Conservation (phyloP, 2,113 vertebrate species). For the Ariopsis seemanni region DNA sequence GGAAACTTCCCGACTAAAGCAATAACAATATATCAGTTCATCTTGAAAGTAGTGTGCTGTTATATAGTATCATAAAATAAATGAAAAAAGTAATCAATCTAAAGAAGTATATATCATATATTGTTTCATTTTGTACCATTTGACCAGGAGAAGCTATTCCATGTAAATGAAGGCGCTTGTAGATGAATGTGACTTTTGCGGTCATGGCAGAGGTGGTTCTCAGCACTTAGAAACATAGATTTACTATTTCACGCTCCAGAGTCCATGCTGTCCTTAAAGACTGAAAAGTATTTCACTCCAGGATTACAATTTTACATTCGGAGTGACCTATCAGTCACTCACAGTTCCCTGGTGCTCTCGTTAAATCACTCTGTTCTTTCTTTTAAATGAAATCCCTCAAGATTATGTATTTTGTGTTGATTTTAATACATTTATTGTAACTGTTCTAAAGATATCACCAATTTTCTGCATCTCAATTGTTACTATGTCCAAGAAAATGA, state of each 20-base stretch:
- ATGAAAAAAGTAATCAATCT: not conserved
- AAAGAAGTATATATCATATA: not conserved
- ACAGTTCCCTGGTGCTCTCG: constrained; percentile 48
- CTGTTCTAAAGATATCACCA: constrained; percentile 30
- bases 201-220: constrained; percentile 67
- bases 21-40: not conserved
- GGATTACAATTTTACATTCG: constrained; percentile 73
- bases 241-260: constrained; percentile 77
- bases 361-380: constrained; percentile 51
- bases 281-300: constrained; percentile 71
- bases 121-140: constrained; percentile 19
- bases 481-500: not conserved
- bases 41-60: not conserved
- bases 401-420: constrained; percentile 53
- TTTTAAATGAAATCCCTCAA: constrained; percentile 59
- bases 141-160: constrained; percentile 56
- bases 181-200: constrained; percentile 65
- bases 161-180: constrained; percentile 70
- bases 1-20: not conserved
- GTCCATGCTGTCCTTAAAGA: constrained; percentile 74
- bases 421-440: constrained; percentile 32
- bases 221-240: constrained; percentile 74
- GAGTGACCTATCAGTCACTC: constrained; percentile 59
- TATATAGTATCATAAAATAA: not conserved
- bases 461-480: constrained; percentile 17